Evolutionary conservation across 2,797 vertebrate species (phyloP).

Genomic region (Hylomyscus alleni): DNA sequence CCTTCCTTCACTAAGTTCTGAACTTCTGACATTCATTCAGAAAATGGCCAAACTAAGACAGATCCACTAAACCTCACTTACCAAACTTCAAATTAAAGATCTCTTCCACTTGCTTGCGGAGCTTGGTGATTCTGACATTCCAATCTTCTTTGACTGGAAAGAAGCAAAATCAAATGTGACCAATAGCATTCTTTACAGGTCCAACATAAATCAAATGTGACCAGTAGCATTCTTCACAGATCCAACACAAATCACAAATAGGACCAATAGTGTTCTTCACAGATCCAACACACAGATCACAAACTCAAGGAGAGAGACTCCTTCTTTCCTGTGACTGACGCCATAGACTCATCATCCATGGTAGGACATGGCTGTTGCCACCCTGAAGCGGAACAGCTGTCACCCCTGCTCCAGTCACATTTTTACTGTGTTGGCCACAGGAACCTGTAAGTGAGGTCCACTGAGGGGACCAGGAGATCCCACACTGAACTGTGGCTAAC

Average conservation of each 20-base stretch:
- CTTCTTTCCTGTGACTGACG: background rate
- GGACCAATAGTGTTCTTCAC: background rate
- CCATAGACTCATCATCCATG: too few species aligned
- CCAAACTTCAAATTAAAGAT: slow-evolving; percentile 91
- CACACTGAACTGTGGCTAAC: background rate
- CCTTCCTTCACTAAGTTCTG: background rate
- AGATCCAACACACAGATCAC: background rate
- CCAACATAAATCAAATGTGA: too few species aligned
- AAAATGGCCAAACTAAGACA: background rate
- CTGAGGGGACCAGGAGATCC: background rate
- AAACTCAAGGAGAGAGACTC: background rate
- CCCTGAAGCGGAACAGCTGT: background rate
- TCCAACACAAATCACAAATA: too few species aligned
- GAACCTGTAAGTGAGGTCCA: background rate
- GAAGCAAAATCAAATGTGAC: slow-evolving; percentile 40
- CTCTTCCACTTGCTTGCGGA: slow-evolving; percentile 91
- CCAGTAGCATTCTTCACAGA: too few species aligned
- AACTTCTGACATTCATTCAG: background rate
- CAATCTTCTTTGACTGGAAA: slow-evolving; percentile 90
- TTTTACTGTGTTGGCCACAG: background rate
- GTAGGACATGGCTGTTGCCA: too few species aligned
- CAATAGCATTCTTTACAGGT: too few species aligned
- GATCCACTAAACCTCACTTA: slow-evolving; percentile 77
- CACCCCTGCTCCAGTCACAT: too few species aligned
- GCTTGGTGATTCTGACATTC: slow-evolving; percentile 91